Evolutionary conservation across 2,888 invertebrate species (phyloP).

Genomic region (Nomada fabriciana): DNA sequence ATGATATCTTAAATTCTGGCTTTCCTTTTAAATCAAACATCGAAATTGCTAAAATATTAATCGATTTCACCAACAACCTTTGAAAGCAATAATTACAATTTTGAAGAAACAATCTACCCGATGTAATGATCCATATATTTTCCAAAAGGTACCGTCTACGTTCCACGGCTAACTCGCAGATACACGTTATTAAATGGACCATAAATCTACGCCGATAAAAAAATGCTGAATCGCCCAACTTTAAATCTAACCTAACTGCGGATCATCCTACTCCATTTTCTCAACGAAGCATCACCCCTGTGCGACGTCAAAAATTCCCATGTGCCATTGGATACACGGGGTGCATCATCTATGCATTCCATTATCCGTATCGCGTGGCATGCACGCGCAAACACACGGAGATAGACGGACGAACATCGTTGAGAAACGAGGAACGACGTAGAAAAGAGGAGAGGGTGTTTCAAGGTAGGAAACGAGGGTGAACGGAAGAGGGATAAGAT

Average conservation of each 20-base stretch:
- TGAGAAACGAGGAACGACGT: conserved; percentile 42
- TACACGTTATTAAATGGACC: background rate
- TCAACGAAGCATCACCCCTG: conserved; percentile 20
- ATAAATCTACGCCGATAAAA: background rate
- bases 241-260: background rate
- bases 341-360: conserved; percentile 72
- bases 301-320: conserved; percentile 40
- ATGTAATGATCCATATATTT: too few species aligned
- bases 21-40: too few species aligned
- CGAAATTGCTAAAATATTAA: too few species aligned
- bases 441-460: conserved; percentile 66
- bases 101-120: too few species aligned
- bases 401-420: conserved; percentile 53
- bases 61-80: too few species aligned
- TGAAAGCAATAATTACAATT: too few species aligned
- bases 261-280: background rate
- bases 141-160: background rate
- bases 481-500: conserved; percentile 75
- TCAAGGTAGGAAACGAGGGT: conserved; percentile 40
- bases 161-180: background rate
- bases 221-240: background rate
- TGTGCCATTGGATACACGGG: conserved; percentile 32
- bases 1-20: too few species aligned
- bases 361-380: conserved; percentile 78
- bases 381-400: conserved; percentile 68